These are phyloP conservation scores for Carassius auratus DNA, from an alignment of 2,113 vertebrate genomes.

Conservation along the genomic window DNA sequence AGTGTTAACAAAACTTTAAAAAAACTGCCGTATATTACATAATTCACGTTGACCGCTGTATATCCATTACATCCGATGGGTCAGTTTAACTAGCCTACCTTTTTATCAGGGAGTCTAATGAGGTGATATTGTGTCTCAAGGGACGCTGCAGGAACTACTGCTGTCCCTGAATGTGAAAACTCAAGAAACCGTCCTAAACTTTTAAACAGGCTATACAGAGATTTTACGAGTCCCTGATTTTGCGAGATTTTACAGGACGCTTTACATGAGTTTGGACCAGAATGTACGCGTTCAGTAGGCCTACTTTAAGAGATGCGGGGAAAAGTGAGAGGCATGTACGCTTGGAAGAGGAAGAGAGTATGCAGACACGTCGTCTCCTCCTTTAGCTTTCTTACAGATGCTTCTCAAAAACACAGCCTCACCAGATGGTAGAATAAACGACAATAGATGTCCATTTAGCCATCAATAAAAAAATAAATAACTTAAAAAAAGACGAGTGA, in stretches of 20 bases:
- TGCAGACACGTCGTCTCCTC: neutral
- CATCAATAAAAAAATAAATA: neutral
- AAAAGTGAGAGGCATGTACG: neutral
- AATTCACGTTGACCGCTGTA: neutral
- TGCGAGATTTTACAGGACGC: neutral
- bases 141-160: neutral
- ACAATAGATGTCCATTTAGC: conserved; percentile 84
- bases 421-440: neutral
- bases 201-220: neutral
- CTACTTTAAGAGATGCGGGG: neutral
- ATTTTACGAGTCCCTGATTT: too few species aligned
- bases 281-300: neutral
- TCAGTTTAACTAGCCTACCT: neutral
- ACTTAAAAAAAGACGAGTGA: conserved; percentile 51
- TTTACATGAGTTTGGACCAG: neutral
- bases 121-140: neutral
- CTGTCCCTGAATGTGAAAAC: neutral
- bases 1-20: neutral
- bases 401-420: neutral
- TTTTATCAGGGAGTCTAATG: neutral
- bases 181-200: neutral
- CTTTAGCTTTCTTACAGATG: neutral
- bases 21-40: neutral
- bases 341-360: neutral
- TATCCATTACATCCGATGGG: neutral